Evolutionary conservation across 2,888 invertebrate genomes (phyloP).

Genomic region (Zygaena filipendulae): DNA sequence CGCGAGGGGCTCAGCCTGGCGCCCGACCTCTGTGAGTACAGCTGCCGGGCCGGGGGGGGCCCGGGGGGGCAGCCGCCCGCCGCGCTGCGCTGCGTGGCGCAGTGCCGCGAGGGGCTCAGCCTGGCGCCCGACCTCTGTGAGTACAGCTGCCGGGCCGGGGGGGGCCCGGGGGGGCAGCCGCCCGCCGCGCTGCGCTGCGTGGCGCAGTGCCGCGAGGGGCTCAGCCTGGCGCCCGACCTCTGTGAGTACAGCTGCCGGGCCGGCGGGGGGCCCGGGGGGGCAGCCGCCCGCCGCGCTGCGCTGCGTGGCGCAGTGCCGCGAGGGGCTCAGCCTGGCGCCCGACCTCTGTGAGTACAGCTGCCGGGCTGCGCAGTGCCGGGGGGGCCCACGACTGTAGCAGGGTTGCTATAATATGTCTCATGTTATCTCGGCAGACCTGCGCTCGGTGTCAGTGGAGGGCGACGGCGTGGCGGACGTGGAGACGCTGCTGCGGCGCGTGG

Average conservation of each 20-base stretch:
- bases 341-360: background rate
- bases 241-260: constrained; percentile 79
- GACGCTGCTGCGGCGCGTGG: constrained; percentile 84
- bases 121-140: constrained; percentile 67
- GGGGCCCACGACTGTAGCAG: too few relatives aligned
- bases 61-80: constrained; percentile 81
- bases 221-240: constrained; percentile 66
- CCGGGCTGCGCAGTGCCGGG: too few relatives aligned
- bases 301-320: constrained; percentile 79
- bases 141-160: constrained; percentile 82
- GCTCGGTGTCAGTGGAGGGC: constrained; percentile 92
- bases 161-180: constrained; percentile 81
- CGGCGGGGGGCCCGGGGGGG: constrained; percentile 79
- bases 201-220: constrained; percentile 84
- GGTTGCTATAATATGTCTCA: too few relatives aligned
- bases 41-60: constrained; percentile 84
- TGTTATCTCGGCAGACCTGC: constrained; percentile 80
- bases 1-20: constrained; percentile 78
- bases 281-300: too few relatives aligned
- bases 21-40: constrained; percentile 68
- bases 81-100: constrained; percentile 81
- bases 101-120: constrained; percentile 84
- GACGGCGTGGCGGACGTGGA: constrained; percentile 92
- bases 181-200: constrained; percentile 79
- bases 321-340: constrained; percentile 72